Conservation (phyloP, 2,113 vertebrate species). For the Clarias batrachus region DNA sequence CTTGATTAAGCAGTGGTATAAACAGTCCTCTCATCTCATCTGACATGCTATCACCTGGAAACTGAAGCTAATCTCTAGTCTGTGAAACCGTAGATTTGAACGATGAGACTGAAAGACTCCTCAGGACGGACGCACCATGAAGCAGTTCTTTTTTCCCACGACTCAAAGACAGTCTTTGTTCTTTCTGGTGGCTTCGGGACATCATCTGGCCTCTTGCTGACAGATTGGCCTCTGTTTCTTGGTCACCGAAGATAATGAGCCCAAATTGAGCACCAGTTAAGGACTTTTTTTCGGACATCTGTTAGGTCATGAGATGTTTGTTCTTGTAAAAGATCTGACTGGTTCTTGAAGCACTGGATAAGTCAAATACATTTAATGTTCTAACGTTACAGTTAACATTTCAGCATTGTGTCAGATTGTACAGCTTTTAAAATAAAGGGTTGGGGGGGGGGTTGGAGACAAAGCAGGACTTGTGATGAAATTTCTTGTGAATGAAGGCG, state of each 20-base stretch:
- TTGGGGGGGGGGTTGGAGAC: no score
- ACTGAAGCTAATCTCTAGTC: not conserved
- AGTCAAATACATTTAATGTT: not conserved
- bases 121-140: conserved; percentile 16
- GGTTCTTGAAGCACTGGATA: not conserved
- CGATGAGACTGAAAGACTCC: conserved; percentile 11
- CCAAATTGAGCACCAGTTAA: not conserved
- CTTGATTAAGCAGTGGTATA: not conserved
- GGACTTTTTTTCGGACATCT: not conserved
- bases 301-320: not conserved
- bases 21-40: not conserved
- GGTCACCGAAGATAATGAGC: conserved; percentile 9
- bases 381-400: not conserved
- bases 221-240: conserved; percentile 18
- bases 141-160: conserved; percentile 5
- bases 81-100: conserved; percentile 25
- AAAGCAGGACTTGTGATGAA: no score
- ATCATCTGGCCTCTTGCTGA: conserved; percentile 37
- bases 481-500: no score
- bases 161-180: conserved; percentile 39
- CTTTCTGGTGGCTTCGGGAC: conserved; percentile 17
- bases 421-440: not conserved
- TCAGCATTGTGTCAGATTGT: not conserved
- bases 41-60: not conserved
- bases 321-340: not conserved